These are phyloP conservation scores for Aphis gossypii DNA, from an alignment of 1,140 invertebrate genomes.

Conservation along the genomic window DNA sequence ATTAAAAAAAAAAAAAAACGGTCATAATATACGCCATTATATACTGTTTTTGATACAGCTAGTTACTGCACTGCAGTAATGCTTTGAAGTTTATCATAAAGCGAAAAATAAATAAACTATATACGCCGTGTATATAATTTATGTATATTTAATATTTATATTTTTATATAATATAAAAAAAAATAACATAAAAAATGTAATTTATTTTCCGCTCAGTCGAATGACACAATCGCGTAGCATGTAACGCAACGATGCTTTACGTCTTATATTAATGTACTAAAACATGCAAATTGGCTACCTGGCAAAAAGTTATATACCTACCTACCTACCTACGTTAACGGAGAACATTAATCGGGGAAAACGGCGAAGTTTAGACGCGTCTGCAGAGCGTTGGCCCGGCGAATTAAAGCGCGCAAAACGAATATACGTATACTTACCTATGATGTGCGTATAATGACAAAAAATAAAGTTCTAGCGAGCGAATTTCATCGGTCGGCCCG, in stretches of 20 bases:
- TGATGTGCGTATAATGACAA: not conserved
- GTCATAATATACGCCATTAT: not conserved
- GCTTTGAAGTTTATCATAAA: constrained; percentile 9
- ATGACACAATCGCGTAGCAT: not conserved
- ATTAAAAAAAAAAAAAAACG: not conserved
- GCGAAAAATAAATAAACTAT: not conserved
- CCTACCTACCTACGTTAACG: not conserved
- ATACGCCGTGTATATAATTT: not conserved
- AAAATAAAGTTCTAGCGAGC: not conserved
- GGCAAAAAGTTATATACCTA: not conserved
- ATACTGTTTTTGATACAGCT: not conserved
- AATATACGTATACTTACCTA: too few species aligned
- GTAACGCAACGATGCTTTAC: constrained; percentile 25
- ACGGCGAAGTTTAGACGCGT: not conserved
- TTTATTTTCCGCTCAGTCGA: constrained; percentile 20
- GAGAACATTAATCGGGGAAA: constrained; percentile 9
- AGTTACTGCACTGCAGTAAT: not conserved
- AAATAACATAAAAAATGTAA: not conserved
- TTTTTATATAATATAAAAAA: not conserved
- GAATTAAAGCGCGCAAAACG: not conserved
- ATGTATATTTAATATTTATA: not conserved
- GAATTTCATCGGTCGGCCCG: not conserved
- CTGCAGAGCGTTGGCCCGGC: not conserved
- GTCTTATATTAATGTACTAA: constrained; percentile 27
- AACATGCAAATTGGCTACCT: constrained; percentile 34